Conservation (phyloP, 2,113 vertebrate species). For the Eretmochelys imbricata region DNA sequence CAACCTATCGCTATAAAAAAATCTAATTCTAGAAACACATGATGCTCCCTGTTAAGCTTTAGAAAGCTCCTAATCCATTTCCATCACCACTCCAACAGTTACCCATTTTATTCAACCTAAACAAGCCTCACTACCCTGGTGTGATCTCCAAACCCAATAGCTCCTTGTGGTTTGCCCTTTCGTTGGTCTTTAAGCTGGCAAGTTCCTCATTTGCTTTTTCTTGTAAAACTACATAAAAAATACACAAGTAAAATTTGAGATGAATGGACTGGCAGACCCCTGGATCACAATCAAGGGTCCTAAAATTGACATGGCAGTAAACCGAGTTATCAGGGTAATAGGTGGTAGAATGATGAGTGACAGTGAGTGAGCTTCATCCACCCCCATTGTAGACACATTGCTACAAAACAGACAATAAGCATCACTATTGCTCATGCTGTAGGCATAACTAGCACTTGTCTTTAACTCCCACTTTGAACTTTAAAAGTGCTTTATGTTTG, state of each 20-base stretch:
- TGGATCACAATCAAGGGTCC: not conserved
- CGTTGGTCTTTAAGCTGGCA: not conserved
- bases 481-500: constrained; percentile 38
- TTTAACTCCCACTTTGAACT: constrained; percentile 24
- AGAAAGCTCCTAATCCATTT: not conserved
- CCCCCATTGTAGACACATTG: not conserved
- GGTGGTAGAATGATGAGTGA: not conserved
- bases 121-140: not conserved
- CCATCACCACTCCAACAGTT: not conserved
- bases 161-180: not conserved
- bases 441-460: rapidly evolving
- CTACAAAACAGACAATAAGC: not conserved
- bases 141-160: not conserved
- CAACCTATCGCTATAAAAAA: not conserved
- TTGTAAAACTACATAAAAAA: not conserved
- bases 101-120: not conserved
- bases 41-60: not conserved
- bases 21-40: not conserved
- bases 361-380: not conserved
- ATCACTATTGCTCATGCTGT: not conserved
- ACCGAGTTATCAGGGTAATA: not conserved
- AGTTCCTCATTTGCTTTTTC: not conserved
- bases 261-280: not conserved
- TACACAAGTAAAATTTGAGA: not conserved
- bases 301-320: not conserved